Base-by-base conservation (phyloP, 1,140 invertebrate genomes). In the Drosophila carrolli region DNA sequence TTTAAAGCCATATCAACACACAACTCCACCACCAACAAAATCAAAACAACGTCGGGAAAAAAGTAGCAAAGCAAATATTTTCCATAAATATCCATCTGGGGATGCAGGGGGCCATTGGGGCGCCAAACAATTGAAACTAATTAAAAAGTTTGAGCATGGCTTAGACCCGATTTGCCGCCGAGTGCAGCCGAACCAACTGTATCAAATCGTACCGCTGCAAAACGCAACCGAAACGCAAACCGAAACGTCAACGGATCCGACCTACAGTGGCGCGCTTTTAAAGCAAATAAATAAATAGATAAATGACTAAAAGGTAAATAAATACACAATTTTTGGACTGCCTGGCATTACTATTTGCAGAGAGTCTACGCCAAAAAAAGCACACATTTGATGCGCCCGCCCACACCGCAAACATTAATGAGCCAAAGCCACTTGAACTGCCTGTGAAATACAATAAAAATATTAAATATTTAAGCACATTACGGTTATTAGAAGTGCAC, bases 251-350 rank as follows among this genome's bases (percentile, higher is more conserved):
- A 51, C 58, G 63, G 63, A 48, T 63, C 35, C 82, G 75, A 53
- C 82, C 65, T 60, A 82, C 85, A 82, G 83, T 82, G 83, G 70
- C 78, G 83, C 83, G 75, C 82, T 86, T 86, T 88, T 63, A 80
- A 88, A 83, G 76, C 68, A 88, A 89, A 89, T 88, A 88, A 88
- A 89, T 88, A 86, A 83, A 86, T 86, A 86, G 83, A 86, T 86
- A 86, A 86, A 86, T 88, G 81, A 88, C 84, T 89, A 88, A 89
- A 85, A 88, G 76, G 84, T 88, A 89, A 89, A 88, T 83, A 88
- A 89, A 89, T 88, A 85, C 63, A 78, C 56, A 78, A 78, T 83
- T 89, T 88, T 88, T 88, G 67, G 83, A 72, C 83, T 83, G 79
- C 38, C 50, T 81, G 78, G 61, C 57, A 48, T 81, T 81, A 73